Base-by-base conservation (phyloP, 2,797 vertebrate genomes). In the Gastrophryne carolinensis region DNA sequence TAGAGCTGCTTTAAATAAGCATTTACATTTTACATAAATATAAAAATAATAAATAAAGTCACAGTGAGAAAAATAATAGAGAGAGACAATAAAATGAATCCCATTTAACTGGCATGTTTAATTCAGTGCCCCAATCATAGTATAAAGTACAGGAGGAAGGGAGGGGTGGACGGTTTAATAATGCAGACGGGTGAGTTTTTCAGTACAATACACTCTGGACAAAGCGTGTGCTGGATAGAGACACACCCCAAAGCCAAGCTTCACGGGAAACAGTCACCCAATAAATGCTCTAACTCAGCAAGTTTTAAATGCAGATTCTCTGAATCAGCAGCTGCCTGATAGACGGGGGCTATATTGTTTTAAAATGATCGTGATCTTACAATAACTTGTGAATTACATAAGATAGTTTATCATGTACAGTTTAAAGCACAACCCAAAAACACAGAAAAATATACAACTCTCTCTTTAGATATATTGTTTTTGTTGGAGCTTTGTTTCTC, bases 201-300 rank as follows among this genome's bases (percentile, higher is more conserved):
- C 4, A 37, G 24, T 69, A 63, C 41, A 70, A 47, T 54, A 30
- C 44, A 44, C 65, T 76, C 57, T 63, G 60, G 57, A 49, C 44
- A 63, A 69, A 70, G 58, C 73, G 26, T 69, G 54, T 69, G 57
- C 29, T 26, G 68, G 65, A 54, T 62, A 56, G 53, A 12, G 73
- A 17, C 73, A 70, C 73, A 70, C 73, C 73, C 66, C 34, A 63
- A 76, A 62, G 12, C 64, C 56, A 75, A 76, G 66, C 73, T 63
- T 39, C 34, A 47, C 54, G 35, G 66, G 63, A 47, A 70, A 70
- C 37, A 35, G 61, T 61, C 27, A 70, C 57, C 54, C 65, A 63
- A 60, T 61, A 61, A 75, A 76, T 76, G 73, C 73, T 56, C 58
- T 63, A 76, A 63, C 17, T 76, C 73, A 76, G 73, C 73, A 70